phyloP scores from a whole-genome alignment of 2,888 invertebrate species.

The Drosophila sordidapex region DNA sequence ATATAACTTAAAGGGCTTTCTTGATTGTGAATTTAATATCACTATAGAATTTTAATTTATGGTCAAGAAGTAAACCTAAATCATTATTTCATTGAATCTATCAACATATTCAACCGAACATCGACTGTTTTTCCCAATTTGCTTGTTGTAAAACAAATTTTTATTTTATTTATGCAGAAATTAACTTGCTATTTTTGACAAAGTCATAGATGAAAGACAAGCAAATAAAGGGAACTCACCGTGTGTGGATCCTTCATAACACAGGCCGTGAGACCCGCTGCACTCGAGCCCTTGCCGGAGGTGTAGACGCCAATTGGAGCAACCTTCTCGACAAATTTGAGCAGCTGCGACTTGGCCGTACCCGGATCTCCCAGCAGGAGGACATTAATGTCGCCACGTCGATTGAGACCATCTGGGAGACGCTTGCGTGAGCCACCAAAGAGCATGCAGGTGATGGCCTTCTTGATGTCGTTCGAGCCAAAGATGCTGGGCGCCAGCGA shows the following conservation, averaged over 20 bases:
- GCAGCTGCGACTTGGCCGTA: slow-evolving; percentile 98
- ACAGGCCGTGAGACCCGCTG: slow-evolving; percentile 99
- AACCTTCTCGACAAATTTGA: slow-evolving; percentile 98
- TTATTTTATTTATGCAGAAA: no score
- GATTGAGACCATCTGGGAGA: slow-evolving; percentile 96
- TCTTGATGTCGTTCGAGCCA: slow-evolving; percentile 97
- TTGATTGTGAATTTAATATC: neutral
- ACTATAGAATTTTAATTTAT: neutral
- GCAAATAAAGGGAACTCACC: slow-evolving; percentile 87
- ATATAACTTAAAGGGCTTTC: neutral
- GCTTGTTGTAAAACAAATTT: neutral
- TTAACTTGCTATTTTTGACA: neutral
- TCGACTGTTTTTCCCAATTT: neutral
- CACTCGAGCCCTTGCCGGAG: slow-evolving; percentile 99
- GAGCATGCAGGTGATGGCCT: slow-evolving; percentile 96
- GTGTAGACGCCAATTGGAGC: slow-evolving; percentile 98
- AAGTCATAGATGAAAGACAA: neutral
- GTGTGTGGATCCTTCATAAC: slow-evolving; percentile 96
- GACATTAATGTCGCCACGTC: slow-evolving; percentile 98
- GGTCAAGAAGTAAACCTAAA: neutral
- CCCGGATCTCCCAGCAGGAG: slow-evolving; percentile 98
- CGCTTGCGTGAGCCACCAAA: slow-evolving; percentile 96
- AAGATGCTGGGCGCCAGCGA: slow-evolving; percentile 99
- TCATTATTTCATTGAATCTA: neutral
- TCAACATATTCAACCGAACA: neutral